phyloP scores from a whole-genome alignment of 2,797 vertebrate species.

The Sternarchorhynchus goeldii region DNA sequence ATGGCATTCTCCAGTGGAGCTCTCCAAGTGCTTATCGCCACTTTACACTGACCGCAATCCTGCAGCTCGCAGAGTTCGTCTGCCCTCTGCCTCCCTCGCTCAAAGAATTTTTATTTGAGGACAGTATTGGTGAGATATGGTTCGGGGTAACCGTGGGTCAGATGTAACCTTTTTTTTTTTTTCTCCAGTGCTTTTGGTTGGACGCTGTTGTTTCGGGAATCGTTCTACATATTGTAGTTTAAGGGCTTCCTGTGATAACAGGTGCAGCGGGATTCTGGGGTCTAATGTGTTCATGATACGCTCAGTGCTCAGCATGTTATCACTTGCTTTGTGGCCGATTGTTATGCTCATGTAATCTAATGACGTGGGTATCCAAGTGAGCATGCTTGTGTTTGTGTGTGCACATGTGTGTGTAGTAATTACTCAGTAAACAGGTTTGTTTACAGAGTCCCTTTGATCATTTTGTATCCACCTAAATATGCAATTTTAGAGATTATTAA shows the following conservation, averaged over 20 bases:
- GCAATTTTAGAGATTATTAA: too few species aligned
- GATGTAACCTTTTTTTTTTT: not conserved
- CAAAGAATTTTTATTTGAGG: constrained; percentile 5
- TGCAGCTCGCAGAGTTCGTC: not conserved
- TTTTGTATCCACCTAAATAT: too few species aligned
- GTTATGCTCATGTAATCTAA: not conserved
- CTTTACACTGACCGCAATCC: constrained; percentile 34
- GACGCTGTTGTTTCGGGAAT: not conserved
- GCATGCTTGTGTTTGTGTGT: not conserved
- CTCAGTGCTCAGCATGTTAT: not conserved
- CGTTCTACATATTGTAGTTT: not conserved
- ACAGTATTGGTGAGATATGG: not conserved
- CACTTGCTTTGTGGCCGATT: not conserved
- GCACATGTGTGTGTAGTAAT: not conserved
- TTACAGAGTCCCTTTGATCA: too few species aligned
- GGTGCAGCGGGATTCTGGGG: too few species aligned
- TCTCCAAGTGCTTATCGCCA: constrained; percentile 41
- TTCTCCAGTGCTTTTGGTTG: not conserved
- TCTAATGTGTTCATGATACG: not conserved
- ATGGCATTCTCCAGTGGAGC: constrained; percentile 36
- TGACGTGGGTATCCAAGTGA: not conserved
- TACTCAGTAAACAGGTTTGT: too few species aligned
- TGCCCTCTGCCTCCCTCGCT: constrained; percentile 9
- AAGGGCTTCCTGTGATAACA: not conserved
- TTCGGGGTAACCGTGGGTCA: not conserved